Evolutionary conservation across 2,113 vertebrate genomes (phyloP), one percentile per base, ranked within the genome.

Genomic region (Colossoma macropomum): DNA sequence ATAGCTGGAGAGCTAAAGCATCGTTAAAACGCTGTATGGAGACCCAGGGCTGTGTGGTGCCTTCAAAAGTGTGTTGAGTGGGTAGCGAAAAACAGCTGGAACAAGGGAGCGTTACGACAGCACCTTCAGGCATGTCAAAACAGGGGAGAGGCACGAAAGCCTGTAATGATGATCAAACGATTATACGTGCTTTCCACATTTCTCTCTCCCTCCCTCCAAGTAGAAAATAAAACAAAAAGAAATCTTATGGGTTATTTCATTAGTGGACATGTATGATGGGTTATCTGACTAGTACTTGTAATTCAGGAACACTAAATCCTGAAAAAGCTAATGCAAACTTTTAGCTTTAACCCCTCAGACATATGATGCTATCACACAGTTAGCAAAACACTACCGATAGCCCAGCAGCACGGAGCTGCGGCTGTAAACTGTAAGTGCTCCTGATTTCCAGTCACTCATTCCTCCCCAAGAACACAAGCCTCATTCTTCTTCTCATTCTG

Each of bases 401-500:
- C 56, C 23, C 23, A 59, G 12, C 19, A 23, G 12, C n/a, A n/a
- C 1, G 7, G 7, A 59, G 56, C 56, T 27, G n/a, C 68, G 70
- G 50, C 59, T 54, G 32, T 66, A 79, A 84, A 74, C 76, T 32
- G 63, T 82, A 69, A 82, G 52, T 6, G 50, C 30, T 83, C 80
- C 80, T 82, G 70, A 82, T 79, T 81, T 65, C 80, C 62, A 83
- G 81, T 62, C 41, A 74, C 80, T 85, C 79, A 81, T 81, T 85
- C 68, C 19, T 85, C 79, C 66, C 74, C 74, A 23, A 38, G 69
- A 28, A 28, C 80, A 66, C 71, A 28, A 66, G 27, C 59, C 59
- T 62, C n/a, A 62, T 27, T 62, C 78, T 30, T 66, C 54, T 2
- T n/a, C n/a, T 59, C 78, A 71, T 70, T 80, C 38, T 71, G 78